Evolutionary conservation across 2,888 invertebrate genomes (phyloP).

Genomic region (Phortica okadai): DNA sequence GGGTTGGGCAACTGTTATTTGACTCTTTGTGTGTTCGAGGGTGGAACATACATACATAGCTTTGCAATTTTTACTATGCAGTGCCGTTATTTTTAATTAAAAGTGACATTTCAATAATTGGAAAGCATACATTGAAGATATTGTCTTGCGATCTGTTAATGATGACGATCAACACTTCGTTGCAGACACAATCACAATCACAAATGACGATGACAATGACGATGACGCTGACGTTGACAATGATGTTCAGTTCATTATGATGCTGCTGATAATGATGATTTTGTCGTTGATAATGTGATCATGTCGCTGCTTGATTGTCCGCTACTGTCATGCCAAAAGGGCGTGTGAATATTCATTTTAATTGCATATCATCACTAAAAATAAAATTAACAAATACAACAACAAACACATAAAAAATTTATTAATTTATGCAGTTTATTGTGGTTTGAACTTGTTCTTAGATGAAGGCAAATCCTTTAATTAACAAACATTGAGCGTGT

Average conservation of each 20-base stretch:
- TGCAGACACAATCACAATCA: neutral
- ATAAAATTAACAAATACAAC: constrained; percentile 40
- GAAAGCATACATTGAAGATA: constrained; percentile 47
- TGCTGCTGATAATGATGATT: neutral
- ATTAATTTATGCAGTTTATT: constrained; percentile 18
- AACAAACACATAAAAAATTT: constrained; percentile 18
- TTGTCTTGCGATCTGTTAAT: constrained; percentile 36
- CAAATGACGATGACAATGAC: neutral
- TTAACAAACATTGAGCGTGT: neutral
- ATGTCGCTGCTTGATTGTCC: constrained; percentile 46
- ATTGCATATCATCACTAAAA: constrained; percentile 20
- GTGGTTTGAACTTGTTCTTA: constrained; percentile 14
- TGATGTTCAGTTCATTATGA: neutral
- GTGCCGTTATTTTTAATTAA: constrained; percentile 69
- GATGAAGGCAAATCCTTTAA: neutral
- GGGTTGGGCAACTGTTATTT: constrained; percentile 66
- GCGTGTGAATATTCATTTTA: constrained; percentile 60
- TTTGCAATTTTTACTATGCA: constrained; percentile 47
- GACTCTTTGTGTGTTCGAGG: constrained; percentile 49
- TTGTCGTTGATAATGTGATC: constrained; percentile 28
- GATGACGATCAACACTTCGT: constrained; percentile 36
- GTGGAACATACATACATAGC: constrained; percentile 40
- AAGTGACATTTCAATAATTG: constrained; percentile 72
- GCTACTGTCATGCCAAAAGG: constrained; percentile 61
- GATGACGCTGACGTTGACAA: constrained; percentile 13